phyloP scores from a whole-genome alignment of 2,888 invertebrate genomes.

The Crocallis elinguaria region DNA sequence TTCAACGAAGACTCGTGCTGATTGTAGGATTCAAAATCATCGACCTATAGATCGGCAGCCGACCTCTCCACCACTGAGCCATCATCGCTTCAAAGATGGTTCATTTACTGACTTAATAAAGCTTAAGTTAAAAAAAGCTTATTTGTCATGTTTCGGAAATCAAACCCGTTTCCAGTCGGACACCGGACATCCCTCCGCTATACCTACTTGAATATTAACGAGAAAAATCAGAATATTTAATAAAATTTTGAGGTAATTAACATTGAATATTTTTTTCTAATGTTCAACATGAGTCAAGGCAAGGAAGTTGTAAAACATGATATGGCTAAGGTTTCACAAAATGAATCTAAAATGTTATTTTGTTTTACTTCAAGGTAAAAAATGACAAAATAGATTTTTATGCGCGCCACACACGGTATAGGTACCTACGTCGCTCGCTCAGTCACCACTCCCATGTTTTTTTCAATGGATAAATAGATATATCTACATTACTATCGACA shows the following conservation, averaged over 20 bases:
- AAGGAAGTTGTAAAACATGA: slow-evolving; percentile 4
- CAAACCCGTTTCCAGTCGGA: slow-evolving; percentile 5
- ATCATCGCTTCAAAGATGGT: neutral
- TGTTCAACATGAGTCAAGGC: slow-evolving; percentile 11
- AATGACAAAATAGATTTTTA: neutral
- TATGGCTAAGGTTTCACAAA: slow-evolving; percentile 11
- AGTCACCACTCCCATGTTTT: too few species aligned
- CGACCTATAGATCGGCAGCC: too few species aligned
- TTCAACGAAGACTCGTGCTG: too few species aligned
- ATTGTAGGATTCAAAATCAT: too few species aligned
- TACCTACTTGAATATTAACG: neutral
- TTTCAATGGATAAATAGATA: too few species aligned
- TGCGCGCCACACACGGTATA: too few species aligned
- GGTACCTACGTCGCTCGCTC: too few species aligned
- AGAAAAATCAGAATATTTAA: neutral
- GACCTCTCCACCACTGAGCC: too few species aligned
- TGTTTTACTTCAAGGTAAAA: slow-evolving; percentile 22
- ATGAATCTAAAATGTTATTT: neutral
- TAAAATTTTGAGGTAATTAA: neutral
- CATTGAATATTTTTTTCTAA: slow-evolving; percentile 11
- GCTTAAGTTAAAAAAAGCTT: neutral
- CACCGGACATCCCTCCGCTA: slow-evolving; percentile 17
- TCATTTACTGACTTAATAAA: neutral
- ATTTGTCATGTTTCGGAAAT: neutral
- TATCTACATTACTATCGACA: too few species aligned